Evolutionary conservation across 2,797 vertebrate species (phyloP), one percentile per base, ranked within the genome.

Genomic region (Hipposideros larvatus): DNA sequence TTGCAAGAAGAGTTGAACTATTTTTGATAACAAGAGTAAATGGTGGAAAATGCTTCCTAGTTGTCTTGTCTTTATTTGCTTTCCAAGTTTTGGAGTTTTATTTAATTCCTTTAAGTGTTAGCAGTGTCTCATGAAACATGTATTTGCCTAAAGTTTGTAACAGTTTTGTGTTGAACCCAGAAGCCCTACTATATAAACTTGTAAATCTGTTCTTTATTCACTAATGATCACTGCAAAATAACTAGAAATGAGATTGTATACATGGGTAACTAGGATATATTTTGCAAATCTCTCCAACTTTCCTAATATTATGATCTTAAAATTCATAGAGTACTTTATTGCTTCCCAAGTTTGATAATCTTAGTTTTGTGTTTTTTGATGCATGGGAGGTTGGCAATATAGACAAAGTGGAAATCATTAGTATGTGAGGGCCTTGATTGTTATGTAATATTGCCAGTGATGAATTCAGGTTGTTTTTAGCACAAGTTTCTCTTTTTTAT

Each of bases 1-100:
- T 99, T 98, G 98, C 98, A 99, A 99, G 99, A 99, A 99, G 98
- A 99, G 99, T 99, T 99, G 98, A 99, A 99, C 99, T 99, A 99
- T 99, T 99, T 99, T 99, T 99, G 99, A 99, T 99, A 99, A 99
- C 98, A 98, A 98, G 98, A 99, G 98, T 99, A 99, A 99, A 99
- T 99, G 98, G 98, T 99, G 98, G 98, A 99, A 99, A 99, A 99
- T 99, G 98, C 98, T 98, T 98, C 98, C 98, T 99, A 99, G 99
- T 99, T 98, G 98, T 98, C 98, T 99, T 99, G 98, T 99, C 98
- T 99, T 99, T 98, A 99, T 99, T 98, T 98, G 98, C 98, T 99
- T 98, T 98, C 98, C 98, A 98, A 98, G 98, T 98, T 98, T 98
- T 97, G 97, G 80, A 95, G 95, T 97, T 97, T 98, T 97, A 98